Base-by-base conservation (phyloP, 2,113 vertebrate genomes). In the Syngnathoides biaculeatus region DNA sequence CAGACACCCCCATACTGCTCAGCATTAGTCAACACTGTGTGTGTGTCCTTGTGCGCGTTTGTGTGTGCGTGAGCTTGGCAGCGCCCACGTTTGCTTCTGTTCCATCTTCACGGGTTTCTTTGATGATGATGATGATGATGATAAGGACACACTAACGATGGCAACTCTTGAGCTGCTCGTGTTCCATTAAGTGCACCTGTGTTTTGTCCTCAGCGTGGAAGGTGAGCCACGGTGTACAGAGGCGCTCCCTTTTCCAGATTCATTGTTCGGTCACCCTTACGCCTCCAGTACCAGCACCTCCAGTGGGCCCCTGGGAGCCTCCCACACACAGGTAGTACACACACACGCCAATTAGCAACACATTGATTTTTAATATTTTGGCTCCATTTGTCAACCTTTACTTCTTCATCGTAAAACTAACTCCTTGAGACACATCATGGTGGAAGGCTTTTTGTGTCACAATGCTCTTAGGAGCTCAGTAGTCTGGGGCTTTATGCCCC, bases 141-240 rank as follows among this genome's bases (percentile, higher is more conserved):
- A 73, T 62, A 64, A 4, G 19, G 42, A 39, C 39, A 15, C 3
- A 45, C 22, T 42, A 20, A 64, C 19, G 35, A 61, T 53, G 5
- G 22, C 50, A 19, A 15, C 4, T 27, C 26, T 64, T 17, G 7
- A 30, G 55, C 14, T 42, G 39, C 20, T 10, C 8, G 14, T 22
- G 7, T 22, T 61, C 8, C 20, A 5, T 19, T 8, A 48, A 22
- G 48, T 7, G n/a, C 24, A n/a, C 47, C 11, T 9, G 2, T 52
- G 43, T 60, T 35, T 38, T 68, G n/a, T 74, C 17, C 66, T 53
- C 88, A 96, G 95, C 79, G 93, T 94, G 88, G 94, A 96, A 87
- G 92, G 91, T 15, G 94, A 95, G 71, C 73, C 92, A 14, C 92
- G 91, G 72, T 92, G 92, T 88, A 92, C 93, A 8, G 94, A 95